Conservation (phyloP, 1,140 invertebrate species). For the Anastrepha ludens region DNA sequence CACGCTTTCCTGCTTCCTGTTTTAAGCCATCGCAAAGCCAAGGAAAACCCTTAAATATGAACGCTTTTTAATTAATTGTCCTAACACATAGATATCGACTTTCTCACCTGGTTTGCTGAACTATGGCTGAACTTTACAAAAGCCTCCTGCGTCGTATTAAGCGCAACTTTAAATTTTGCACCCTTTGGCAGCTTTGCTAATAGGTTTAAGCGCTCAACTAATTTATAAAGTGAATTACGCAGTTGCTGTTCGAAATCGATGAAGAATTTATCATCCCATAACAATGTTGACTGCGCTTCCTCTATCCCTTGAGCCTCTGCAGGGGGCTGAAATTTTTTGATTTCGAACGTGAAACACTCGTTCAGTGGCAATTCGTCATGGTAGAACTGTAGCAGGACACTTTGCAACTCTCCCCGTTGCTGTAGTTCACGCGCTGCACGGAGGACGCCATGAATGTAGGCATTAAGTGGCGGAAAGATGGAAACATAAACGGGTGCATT, state of each 20-base stretch:
- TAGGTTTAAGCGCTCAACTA: conserved; percentile 64
- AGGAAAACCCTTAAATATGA: conserved; percentile 63
- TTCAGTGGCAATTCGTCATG: conserved; percentile 57
- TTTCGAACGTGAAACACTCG: conserved; percentile 63
- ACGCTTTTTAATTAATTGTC: not conserved
- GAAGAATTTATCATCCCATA: conserved; percentile 61
- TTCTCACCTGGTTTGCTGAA: conserved; percentile 63
- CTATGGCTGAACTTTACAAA: conserved; percentile 64
- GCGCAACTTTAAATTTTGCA: conserved; percentile 65
- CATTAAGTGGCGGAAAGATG: conserved; percentile 67
- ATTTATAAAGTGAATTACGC: conserved; percentile 62
- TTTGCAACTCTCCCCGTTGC: conserved; percentile 56
- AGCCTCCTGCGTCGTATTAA: conserved; percentile 67
- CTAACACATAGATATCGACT: not conserved
- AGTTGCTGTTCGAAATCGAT: conserved; percentile 67
- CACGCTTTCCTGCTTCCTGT: not conserved
- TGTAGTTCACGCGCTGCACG: conserved; percentile 61
- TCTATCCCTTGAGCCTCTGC: not conserved
- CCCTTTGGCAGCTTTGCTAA: conserved; percentile 61
- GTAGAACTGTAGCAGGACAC: conserved; percentile 64
- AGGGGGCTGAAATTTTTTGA: not conserved
- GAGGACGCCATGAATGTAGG: conserved; percentile 64
- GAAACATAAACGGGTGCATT: conserved; percentile 67
- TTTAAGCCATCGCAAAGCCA: conserved; percentile 60
- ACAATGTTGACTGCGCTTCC: not conserved